Percentiles rank a stretch among this genome's conserved stretches.
Evolutionary conservation across 1,140 invertebrate species (phyloP).

Genomic region (Proctacanthus coquilletti): DNA sequence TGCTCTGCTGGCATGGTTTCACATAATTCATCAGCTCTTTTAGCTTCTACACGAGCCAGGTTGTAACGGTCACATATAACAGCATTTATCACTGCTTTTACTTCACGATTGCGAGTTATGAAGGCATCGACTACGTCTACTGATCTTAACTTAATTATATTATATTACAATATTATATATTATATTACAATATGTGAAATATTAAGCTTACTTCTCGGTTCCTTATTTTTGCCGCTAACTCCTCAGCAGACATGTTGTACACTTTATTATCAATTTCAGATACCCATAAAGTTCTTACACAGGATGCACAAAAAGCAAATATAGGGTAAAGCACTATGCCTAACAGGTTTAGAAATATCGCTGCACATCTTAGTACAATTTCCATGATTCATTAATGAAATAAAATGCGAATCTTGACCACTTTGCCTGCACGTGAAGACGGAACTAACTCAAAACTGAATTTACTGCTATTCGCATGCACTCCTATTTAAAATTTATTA

Average conservation of each 20-base stretch:
- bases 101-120: slow-evolving; percentile 49
- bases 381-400: slow-evolving; percentile 14
- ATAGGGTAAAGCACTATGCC: slow-evolving; percentile 10
- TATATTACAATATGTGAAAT: background rate
- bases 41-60: slow-evolving; percentile 51
- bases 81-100: slow-evolving; percentile 57
- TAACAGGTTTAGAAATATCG: slow-evolving; percentile 5
- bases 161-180: background rate
- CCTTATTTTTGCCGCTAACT: slow-evolving; percentile 29
- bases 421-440: no score
- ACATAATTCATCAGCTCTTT: slow-evolving; percentile 35
- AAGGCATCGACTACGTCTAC: slow-evolving; percentile 46
- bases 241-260: slow-evolving; percentile 20
- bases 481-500: no score
- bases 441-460: no score
- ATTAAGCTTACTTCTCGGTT: slow-evolving; percentile 28
- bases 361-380: slow-evolving; percentile 8
- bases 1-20: slow-evolving; percentile 32
- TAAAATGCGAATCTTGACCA: no score
- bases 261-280: slow-evolving; percentile 22
- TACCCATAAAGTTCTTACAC: slow-evolving; percentile 9
- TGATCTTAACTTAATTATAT: slow-evolving; percentile 43
- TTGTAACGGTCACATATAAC: slow-evolving; percentile 55
- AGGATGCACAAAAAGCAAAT: slow-evolving; percentile 14
- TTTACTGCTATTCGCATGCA: no score